Evolutionary conservation across 2,888 invertebrate genomes (phyloP).

Genomic region (Celastrina argiolus): DNA sequence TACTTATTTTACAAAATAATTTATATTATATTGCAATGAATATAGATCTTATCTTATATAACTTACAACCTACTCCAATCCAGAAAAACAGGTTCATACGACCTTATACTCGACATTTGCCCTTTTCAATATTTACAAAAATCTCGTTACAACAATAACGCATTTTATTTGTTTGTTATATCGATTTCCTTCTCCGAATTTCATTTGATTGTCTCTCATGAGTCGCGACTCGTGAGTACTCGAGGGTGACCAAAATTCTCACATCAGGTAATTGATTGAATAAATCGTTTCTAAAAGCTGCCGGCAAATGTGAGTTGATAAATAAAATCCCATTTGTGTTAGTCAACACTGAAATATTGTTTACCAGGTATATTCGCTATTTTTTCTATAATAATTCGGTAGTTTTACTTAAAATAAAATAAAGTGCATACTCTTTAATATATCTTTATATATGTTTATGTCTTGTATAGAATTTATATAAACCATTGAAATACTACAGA

Average conservation of each 20-base stretch:
- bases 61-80: no score
- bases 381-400: no score
- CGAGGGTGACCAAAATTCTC: constrained; percentile 28
- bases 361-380: not conserved
- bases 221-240: not conserved
- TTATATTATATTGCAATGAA: no score
- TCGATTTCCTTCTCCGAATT: constrained; percentile 1
- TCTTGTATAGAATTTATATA: no score
- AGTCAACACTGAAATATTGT: constrained; percentile 23
- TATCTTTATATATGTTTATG: no score
- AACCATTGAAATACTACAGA: no score
- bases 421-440: no score
- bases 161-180: not conserved
- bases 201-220: constrained; percentile 10
- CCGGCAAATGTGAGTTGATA: constrained; percentile 21
- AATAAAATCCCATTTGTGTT: constrained; percentile 12
- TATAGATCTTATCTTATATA: no score
- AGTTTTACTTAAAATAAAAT: no score
- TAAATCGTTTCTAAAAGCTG: constrained; percentile 40
- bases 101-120: not conserved
- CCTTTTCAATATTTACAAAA: not conserved
- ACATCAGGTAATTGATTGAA: constrained; percentile 27
- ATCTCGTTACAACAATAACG: not conserved
- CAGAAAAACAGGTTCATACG: not conserved
- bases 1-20: no score